phyloP scores from a whole-genome alignment of 2,797 vertebrate species.

The Sylvia borin region DNA sequence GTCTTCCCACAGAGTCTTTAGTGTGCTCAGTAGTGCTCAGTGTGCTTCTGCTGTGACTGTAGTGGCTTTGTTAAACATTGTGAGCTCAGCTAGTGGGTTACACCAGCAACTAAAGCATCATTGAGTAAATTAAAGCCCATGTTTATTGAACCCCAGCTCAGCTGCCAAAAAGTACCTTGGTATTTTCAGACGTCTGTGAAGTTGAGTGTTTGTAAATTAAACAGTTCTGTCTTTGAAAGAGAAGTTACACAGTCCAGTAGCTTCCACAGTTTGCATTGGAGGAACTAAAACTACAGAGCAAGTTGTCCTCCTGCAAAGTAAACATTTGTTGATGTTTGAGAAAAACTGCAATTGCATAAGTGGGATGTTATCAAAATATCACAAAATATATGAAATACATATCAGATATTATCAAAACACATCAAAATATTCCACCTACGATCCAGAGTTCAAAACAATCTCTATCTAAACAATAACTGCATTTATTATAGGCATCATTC shows the following conservation, averaged over 20 bases:
- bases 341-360: not conserved
- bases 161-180: not conserved
- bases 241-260: not conserved
- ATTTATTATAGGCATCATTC: not conserved
- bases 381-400: not conserved
- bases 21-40: not conserved
- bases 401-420: not conserved
- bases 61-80: not conserved
- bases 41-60: not conserved
- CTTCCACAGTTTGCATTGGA: not conserved
- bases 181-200: not conserved
- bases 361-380: not conserved
- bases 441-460: not conserved
- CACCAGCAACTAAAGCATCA: not conserved
- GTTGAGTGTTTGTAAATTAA: not conserved
- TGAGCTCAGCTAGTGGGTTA: not conserved
- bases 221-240: not conserved
- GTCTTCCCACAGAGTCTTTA: not conserved
- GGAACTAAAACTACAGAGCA: not conserved
- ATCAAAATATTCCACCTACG: not conserved
- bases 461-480: not conserved
- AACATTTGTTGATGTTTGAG: not conserved
- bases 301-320: not conserved
- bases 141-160: not conserved
- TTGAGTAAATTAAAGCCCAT: not conserved